These are phyloP conservation scores for Panonychus citri DNA, from an alignment of 1,140 invertebrate species.

Conservation along the genomic window DNA sequence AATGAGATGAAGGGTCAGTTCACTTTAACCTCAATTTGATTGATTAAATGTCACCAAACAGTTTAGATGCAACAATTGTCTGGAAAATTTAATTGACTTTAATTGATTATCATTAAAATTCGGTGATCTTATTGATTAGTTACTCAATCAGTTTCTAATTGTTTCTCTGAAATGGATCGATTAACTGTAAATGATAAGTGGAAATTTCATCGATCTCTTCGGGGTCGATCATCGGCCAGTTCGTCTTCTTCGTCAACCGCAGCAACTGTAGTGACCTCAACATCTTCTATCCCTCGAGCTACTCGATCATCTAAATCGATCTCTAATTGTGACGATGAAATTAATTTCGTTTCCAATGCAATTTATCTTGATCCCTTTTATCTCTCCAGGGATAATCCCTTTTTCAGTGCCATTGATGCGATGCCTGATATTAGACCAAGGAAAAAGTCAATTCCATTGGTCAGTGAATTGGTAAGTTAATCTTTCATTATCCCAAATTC, in stretches of 20 bases:
- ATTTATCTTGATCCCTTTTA: not conserved
- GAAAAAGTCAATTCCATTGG: slow-evolving; percentile 87
- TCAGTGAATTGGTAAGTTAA: slow-evolving; percentile 84
- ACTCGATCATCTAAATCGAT: not conserved
- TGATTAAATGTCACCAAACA: no score
- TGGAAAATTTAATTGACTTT: no score
- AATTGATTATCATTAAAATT: no score
- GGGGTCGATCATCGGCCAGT: no score
- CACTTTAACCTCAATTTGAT: no score
- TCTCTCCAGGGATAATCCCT: slow-evolving; percentile 62
- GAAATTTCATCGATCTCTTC: not conserved
- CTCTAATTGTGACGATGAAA: not conserved
- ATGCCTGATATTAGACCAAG: slow-evolving; percentile 93
- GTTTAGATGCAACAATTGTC: no score
- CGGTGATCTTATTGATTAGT: no score
- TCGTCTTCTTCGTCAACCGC: no score
- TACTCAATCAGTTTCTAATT: no score
- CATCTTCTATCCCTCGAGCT: not conserved
- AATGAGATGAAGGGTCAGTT: no score
- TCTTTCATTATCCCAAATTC: no score
- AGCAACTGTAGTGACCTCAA: not conserved
- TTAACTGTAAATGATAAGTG: not conserved
- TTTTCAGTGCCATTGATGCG: slow-evolving; percentile 98
- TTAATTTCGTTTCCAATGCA: not conserved
- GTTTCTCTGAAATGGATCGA: no score